phyloP scores from a whole-genome alignment of 1,140 invertebrate genomes.

The Pseudachorutes palmiensis region DNA sequence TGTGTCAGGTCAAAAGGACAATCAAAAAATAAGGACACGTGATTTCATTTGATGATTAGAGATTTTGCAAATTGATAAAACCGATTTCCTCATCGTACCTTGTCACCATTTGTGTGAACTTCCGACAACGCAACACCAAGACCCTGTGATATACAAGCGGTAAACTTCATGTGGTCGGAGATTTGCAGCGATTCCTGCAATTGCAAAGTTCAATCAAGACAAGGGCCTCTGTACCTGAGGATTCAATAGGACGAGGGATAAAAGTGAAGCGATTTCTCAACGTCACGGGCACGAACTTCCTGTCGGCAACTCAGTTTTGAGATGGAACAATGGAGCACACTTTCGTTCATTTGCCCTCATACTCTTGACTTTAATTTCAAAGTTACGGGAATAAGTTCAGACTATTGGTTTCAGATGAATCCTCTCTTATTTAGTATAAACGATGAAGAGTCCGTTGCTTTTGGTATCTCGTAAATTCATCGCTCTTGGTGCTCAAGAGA shows the following conservation, averaged over 20 bases:
- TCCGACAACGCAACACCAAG: background rate
- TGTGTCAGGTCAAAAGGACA: constrained; percentile 3
- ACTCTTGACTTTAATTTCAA: background rate
- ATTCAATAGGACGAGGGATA: too few relatives aligned
- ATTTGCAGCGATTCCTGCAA: too few relatives aligned
- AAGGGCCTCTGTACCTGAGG: too few relatives aligned
- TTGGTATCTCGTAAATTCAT: background rate
- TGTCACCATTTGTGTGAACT: background rate
- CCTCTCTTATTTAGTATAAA: too few relatives aligned
- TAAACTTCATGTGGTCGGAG: background rate
- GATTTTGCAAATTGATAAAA: background rate
- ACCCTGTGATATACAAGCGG: background rate
- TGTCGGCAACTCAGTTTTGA: background rate
- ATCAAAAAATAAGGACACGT: background rate
- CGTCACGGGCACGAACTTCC: too few relatives aligned
- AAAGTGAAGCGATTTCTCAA: too few relatives aligned
- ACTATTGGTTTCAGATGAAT: too few relatives aligned
- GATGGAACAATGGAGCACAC: too few relatives aligned
- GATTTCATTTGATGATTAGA: background rate
- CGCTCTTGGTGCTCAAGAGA: background rate
- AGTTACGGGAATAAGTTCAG: too few relatives aligned
- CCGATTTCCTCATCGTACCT: background rate
- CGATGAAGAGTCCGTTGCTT: too few relatives aligned
- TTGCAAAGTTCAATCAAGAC: too few relatives aligned
- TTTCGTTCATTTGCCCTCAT: background rate